Conservation (phyloP, 2,797 vertebrate genomes). For the Alectoris magna region DNA sequence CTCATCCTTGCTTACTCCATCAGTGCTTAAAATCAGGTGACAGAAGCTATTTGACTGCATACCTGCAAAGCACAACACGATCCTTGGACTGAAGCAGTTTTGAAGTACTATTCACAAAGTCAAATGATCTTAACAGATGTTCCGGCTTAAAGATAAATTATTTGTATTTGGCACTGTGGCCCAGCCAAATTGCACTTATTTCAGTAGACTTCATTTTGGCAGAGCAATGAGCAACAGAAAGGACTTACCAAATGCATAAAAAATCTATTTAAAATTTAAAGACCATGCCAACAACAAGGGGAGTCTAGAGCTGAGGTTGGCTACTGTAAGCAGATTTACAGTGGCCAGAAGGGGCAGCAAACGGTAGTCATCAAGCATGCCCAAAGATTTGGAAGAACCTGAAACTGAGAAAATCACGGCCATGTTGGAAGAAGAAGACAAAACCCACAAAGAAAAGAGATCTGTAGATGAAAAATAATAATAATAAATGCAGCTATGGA, state of each 20-base stretch:
- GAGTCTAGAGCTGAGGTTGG: neutral
- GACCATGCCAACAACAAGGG: slow-evolving; percentile 9
- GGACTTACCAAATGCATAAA: slow-evolving; percentile 9
- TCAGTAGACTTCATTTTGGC: slow-evolving; percentile 51
- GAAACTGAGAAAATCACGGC: neutral
- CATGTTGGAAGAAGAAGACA: neutral
- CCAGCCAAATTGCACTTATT: slow-evolving; percentile 56
- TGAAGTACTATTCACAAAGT: slow-evolving; percentile 28
- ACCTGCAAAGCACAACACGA: slow-evolving; percentile 20
- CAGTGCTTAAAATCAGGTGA: neutral
- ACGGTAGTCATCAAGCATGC: slow-evolving; percentile 25
- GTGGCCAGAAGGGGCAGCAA: slow-evolving; percentile 30
- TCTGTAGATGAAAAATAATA: neutral
- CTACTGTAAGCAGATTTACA: slow-evolving; percentile 19
- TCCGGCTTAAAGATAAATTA: slow-evolving; percentile 52
- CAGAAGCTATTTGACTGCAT: neutral
- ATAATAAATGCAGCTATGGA: neutral
- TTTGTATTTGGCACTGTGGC: slow-evolving; percentile 12
- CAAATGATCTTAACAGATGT: slow-evolving; percentile 46
- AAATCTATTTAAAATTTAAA: slow-evolving; percentile 26
- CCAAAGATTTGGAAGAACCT: slow-evolving; percentile 18
- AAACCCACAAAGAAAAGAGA: slow-evolving; percentile 12
- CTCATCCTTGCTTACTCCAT: neutral
- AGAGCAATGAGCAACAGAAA: neutral
- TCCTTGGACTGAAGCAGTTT: slow-evolving; percentile 4